Conservation (phyloP, 2,797 vertebrate genomes). For the Tragopan temminckii region DNA sequence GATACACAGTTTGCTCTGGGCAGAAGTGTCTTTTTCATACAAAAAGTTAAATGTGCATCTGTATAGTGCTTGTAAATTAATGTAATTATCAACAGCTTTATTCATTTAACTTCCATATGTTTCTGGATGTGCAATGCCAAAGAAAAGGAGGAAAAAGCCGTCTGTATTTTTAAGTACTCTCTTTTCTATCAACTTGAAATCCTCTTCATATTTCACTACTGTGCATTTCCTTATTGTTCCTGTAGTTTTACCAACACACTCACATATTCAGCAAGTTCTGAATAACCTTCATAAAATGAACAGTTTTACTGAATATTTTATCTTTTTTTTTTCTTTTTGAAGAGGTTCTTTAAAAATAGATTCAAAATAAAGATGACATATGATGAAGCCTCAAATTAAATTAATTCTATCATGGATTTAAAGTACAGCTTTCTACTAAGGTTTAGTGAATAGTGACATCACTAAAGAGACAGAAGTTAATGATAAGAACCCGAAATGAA, state of each 20-base stretch:
- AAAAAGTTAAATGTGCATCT: background rate
- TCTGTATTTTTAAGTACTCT: background rate
- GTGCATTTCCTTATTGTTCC: background rate
- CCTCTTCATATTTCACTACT: background rate
- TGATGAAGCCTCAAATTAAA: background rate
- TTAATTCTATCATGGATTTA: background rate
- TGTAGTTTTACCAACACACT: background rate
- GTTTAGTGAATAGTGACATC: background rate
- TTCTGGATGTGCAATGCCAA: background rate
- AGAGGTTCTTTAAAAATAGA: fast-evolving
- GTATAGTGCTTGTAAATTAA: background rate
- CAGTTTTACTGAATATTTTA: background rate
- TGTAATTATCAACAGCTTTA: background rate
- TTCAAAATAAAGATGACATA: background rate
- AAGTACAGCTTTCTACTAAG: background rate
- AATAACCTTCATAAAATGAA: background rate
- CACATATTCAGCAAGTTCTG: background rate
- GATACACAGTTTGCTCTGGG: background rate
- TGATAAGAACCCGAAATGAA: background rate
- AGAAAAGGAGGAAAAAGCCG: background rate
- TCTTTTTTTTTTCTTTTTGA: background rate
- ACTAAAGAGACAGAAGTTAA: background rate
- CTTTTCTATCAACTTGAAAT: background rate
- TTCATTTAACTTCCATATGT: background rate
- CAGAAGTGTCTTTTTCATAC: background rate